phyloP scores from a whole-genome alignment of 92 coral and sea anemone species.

The Paramuricea clavata region DNA sequence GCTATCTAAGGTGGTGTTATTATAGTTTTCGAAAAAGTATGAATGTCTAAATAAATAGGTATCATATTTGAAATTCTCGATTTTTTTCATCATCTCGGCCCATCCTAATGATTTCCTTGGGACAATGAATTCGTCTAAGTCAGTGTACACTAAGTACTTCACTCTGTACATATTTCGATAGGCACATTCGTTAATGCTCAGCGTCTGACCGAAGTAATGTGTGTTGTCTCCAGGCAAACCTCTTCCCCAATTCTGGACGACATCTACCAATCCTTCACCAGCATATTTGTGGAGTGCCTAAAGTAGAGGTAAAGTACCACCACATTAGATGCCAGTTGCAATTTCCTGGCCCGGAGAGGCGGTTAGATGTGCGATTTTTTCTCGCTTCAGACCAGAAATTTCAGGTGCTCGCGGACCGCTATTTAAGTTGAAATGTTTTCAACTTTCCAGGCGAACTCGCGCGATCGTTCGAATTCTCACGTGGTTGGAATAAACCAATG shows the following conservation, averaged over 20 bases:
- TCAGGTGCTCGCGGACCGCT: too few relatives aligned
- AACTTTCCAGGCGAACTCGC: too few relatives aligned
- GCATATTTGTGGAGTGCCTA: not conserved
- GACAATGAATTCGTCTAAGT: slow-evolving; percentile 33
- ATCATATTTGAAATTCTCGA: not conserved
- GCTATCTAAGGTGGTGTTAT: too few relatives aligned
- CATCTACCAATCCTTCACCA: not conserved
- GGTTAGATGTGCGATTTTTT: too few relatives aligned
- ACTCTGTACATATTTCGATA: slow-evolving; percentile 26
- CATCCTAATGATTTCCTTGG: slow-evolving; percentile 13
- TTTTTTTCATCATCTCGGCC: not conserved
- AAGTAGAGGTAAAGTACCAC: not conserved
- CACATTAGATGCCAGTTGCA: too few relatives aligned
- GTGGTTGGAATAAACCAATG: too few relatives aligned
- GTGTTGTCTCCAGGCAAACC: not conserved
- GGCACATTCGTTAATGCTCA: slow-evolving; percentile 31
- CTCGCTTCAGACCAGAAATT: too few relatives aligned
- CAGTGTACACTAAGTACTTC: slow-evolving; percentile 19
- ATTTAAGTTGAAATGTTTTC: too few relatives aligned
- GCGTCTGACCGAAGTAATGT: slow-evolving; percentile 28
- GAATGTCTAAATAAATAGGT: slow-evolving; percentile 10
- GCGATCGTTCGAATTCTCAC: too few relatives aligned
- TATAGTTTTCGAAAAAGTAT: not conserved
- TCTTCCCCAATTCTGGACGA: not conserved
- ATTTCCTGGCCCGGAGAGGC: too few relatives aligned